Evolutionary conservation across 2,113 vertebrate species (phyloP).

Genomic region (Osmerus eperlanus): DNA sequence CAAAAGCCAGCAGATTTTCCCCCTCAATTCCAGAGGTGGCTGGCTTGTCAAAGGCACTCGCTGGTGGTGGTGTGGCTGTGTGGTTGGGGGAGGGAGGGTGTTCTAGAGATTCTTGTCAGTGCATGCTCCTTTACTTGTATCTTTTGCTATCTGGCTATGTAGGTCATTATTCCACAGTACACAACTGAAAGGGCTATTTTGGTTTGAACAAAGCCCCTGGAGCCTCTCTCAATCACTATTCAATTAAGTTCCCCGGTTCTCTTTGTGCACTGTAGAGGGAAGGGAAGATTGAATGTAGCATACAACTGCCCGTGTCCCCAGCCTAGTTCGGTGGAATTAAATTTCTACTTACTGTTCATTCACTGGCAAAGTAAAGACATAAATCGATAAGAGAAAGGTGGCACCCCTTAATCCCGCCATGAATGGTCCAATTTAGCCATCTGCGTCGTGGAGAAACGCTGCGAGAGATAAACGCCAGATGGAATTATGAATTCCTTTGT

Average conservation of each 20-base stretch:
- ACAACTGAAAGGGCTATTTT: constrained; percentile 21
- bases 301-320: constrained; percentile 30
- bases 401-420: constrained; percentile 16
- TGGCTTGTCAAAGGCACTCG: background rate
- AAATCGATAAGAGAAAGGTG: constrained; percentile 26
- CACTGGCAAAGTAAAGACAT: constrained; percentile 26
- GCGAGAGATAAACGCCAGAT: constrained; percentile 12
- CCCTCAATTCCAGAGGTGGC: background rate
- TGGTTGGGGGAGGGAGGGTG: no score
- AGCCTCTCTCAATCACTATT: constrained; percentile 32
- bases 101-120: constrained; percentile 10
- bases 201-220: constrained; percentile 30
- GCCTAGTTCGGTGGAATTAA: constrained; percentile 34
- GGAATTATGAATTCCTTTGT: constrained; percentile 16
- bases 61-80: no score
- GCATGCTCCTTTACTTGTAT: constrained; percentile 37
- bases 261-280: constrained; percentile 29
- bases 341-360: constrained; percentile 27
- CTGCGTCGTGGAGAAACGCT: constrained; percentile 4
- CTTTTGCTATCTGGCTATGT: constrained; percentile 28
- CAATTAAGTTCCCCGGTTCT: constrained; percentile 45
- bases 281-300: constrained; percentile 40
- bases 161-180: constrained; percentile 34
- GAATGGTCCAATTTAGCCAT: background rate
- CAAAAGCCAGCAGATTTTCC: no score